Evolutionary conservation across 2,797 vertebrate species (phyloP).

Genomic region (Acridotheres tristis): DNA sequence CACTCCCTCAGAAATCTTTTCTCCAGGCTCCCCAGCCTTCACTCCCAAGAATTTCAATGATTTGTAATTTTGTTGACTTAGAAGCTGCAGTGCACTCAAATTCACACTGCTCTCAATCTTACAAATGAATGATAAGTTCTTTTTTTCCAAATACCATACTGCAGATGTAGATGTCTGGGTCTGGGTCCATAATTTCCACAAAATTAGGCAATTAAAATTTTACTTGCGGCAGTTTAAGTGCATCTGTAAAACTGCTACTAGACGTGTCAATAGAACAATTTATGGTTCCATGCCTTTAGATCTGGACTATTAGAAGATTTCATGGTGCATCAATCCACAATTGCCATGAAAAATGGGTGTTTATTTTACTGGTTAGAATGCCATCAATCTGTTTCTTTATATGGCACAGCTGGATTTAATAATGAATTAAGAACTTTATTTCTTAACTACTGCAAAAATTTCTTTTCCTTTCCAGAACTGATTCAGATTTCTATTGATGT

Average conservation of each 20-base stretch:
- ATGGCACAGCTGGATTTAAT: slow-evolving; percentile 1
- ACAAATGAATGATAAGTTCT: background rate
- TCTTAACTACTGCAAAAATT: background rate
- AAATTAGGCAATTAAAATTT: slow-evolving; percentile 47
- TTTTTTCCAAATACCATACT: background rate
- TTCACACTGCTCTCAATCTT: background rate
- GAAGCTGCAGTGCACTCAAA: background rate
- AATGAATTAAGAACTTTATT: background rate
- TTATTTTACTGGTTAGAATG: slow-evolving; percentile 6
- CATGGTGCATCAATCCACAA: background rate
- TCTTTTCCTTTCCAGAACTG: background rate
- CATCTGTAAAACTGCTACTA: slow-evolving; percentile 5
- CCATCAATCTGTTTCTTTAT: slow-evolving; percentile 25
- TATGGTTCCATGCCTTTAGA: background rate
- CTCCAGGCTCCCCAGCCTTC: background rate
- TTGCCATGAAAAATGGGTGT: background rate
- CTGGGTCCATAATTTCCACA: background rate
- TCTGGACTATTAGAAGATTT: background rate
- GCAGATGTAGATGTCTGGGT: background rate
- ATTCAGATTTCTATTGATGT: background rate
- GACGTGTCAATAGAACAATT: background rate
- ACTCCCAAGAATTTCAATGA: background rate
- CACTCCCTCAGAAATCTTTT: background rate
- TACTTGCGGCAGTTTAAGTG: background rate
- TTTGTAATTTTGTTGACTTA: background rate